A percentile compares a stretch with the other conserved stretches of the same genome.
These are phyloP conservation scores for Cantharis nigra DNA, from an alignment of 2,888 invertebrate genomes.

Conservation along the genomic window DNA sequence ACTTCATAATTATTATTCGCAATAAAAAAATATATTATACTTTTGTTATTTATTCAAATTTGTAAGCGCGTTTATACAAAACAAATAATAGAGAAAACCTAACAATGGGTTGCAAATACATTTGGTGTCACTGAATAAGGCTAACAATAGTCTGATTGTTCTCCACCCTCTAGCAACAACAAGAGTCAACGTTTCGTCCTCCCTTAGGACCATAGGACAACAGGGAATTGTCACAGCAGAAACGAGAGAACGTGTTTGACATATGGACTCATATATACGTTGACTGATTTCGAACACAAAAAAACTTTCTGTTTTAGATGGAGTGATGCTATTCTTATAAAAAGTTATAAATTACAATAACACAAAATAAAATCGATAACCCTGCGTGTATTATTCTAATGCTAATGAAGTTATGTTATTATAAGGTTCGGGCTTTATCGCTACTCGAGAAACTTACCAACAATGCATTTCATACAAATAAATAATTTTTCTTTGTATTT, in stretches of 20 bases:
- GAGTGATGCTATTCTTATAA: slow-evolving; percentile 28
- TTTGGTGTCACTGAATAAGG: slow-evolving; percentile 41
- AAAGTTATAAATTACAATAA: slow-evolving; percentile 16
- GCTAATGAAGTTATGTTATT: slow-evolving; percentile 30
- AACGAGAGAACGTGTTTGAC: slow-evolving; percentile 26
- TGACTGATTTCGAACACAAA: slow-evolving; percentile 28
- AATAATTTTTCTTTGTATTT: background rate
- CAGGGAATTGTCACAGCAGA: slow-evolving; percentile 30
- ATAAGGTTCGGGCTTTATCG: slow-evolving; percentile 14
- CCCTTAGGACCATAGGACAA: slow-evolving; percentile 32
- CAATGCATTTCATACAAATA: slow-evolving; percentile 6
- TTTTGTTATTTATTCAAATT: slow-evolving; percentile 24
- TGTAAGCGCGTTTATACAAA: slow-evolving; percentile 21
- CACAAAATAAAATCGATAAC: slow-evolving; percentile 34
- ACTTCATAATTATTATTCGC: slow-evolving; percentile 8
- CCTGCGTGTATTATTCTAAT: slow-evolving; percentile 33
- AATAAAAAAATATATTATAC: background rate
- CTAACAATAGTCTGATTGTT: slow-evolving; percentile 43
- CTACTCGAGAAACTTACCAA: slow-evolving; percentile 13
- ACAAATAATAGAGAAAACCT: slow-evolving; percentile 31
- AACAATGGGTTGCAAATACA: slow-evolving; percentile 43
- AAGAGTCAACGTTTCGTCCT: slow-evolving; percentile 36
- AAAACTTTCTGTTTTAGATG: slow-evolving; percentile 30
- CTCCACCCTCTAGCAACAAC: slow-evolving; percentile 36
- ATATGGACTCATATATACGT: slow-evolving; percentile 29